Evolutionary conservation across 2,888 invertebrate genomes (phyloP), one percentile per base, ranked within the genome.

Genomic region (Melitaea athalia): DNA sequence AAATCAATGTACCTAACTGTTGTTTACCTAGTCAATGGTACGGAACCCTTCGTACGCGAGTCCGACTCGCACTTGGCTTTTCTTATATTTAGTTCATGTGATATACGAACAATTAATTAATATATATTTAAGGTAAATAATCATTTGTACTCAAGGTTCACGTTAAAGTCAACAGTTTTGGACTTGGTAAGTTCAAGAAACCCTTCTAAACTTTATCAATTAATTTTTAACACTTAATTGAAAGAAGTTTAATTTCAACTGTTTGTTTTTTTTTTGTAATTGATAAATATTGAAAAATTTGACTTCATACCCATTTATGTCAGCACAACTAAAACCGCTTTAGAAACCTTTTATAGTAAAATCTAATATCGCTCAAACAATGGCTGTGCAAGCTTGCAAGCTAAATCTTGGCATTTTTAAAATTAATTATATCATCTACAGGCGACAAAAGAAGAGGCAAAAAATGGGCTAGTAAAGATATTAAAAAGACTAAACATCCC

Each of bases 101-200:
- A 24, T 24, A 24, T n/a, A 24, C 24, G 3, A 43, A 43, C n/a
- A n/a, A n/a, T n/a, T n/a, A n/a, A n/a, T n/a, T 43, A 43, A 43
- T 3, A 43, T 8, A 55, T 60, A 38, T n/a, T 50, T 52, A 63
- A 45, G n/a, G 24, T 24, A 10, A 15, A 43, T 1, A 14, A 45
- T 50, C 38, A 55, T 50, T 63, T 59, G 67, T 59, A 52, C 74
- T 68, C 17, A 61, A 79, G 79, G 49, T 74, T 74, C 59, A 62
- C 69, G 65, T 24, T 77, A 55, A 66, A 70, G 42, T 63, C 77
- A 7, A 69, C 72, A 7, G 76, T 76, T 61, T 57, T 77, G 17
- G 74, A 78, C 66, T 72, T 74, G 70, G 78, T 77, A 63, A 73
- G 74, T 64, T 45, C 14, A 45, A 45, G 5, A 14, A 45, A 4